Evolutionary conservation across 1,140 invertebrate species (phyloP).

Genomic region (Drosophila serrata): DNA sequence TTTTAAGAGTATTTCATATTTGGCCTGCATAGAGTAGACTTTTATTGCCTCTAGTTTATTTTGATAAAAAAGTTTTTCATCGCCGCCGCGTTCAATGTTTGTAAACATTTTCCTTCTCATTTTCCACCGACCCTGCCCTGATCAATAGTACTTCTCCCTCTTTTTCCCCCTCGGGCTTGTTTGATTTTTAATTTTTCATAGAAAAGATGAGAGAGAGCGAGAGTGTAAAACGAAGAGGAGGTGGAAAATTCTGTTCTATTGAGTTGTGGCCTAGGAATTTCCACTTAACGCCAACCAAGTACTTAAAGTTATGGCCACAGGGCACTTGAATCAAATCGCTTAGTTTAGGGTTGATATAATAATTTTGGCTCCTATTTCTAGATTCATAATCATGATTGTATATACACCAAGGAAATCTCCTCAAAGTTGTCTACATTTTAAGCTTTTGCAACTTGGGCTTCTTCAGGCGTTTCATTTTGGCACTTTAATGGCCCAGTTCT

Average conservation of each 20-base stretch:
- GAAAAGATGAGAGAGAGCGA: not conserved
- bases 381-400: not conserved
- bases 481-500: slow-evolving; percentile 1
- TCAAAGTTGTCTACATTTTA: slow-evolving; percentile 2
- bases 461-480: slow-evolving; percentile 1
- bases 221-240: not conserved
- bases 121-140: not conserved
- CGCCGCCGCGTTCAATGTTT: slow-evolving; percentile 40
- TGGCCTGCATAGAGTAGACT: not conserved
- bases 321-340: slow-evolving; percentile 2
- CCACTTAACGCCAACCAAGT: not conserved
- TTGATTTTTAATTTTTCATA: slow-evolving; percentile 33
- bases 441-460: not conserved
- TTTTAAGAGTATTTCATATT: slow-evolving; percentile 9
- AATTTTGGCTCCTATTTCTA: not conserved
- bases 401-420: not conserved
- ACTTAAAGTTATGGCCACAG: not conserved
- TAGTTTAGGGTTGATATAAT: not conserved
- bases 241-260: slow-evolving; percentile 2
- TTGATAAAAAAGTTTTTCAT: slow-evolving; percentile 26
- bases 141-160: slow-evolving; percentile 2
- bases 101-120: slow-evolving; percentile 33
- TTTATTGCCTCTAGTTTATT: slow-evolving; percentile 35
- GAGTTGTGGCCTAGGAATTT: slow-evolving; percentile 19
- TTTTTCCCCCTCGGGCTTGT: not conserved